Evolutionary conservation across 1,140 invertebrate species (phyloP), one percentile per base, ranked within the genome.

Genomic region (Arion vulgaris): DNA sequence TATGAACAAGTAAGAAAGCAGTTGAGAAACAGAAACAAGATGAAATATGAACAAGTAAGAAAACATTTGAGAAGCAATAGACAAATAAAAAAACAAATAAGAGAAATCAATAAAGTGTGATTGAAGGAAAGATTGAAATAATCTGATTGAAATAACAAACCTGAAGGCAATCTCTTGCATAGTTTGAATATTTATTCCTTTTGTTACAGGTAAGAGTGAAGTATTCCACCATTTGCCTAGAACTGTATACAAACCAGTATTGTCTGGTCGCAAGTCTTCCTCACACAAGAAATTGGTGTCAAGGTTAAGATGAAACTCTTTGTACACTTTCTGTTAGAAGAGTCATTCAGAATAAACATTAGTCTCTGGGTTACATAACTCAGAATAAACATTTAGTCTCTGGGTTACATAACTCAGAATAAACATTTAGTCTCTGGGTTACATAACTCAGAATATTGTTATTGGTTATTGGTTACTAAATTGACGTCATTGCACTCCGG

Each of bases 91-190:
- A 15, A 39, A n/a, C 4, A 49, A 39, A 41, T 26, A 5, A 73
- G 38, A 28, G 11, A n/a, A 38, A 73, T 7, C 51, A 57, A 1
- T 4, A 57, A 26, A 45, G 45, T 17, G 38, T 2, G 1, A 34
- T n/a, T 11, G 45, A 49, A 49, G 45, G 19, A 49, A 19, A 49
- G 19, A 19, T 11, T 11, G 45, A 49, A 49, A n/a, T n/a, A n/a
- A n/a, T n/a, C n/a, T n/a, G n/a, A n/a, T n/a, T n/a, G 2, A 66
- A 32, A 0, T 32, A 66, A 66, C 62, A 7, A 23, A 80, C 78
- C 78, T 80, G 38, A 49, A 80, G 32, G 78, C 78, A 34, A 80
- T 80, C 45, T 80, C 66, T 36, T 80, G 66, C 78, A 80, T 80
- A 1, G 26, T 28, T 19, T 17, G 26, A 1, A 80, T 26, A 38